These are phyloP conservation scores for Hanleya hanleyi DNA, from an alignment of 2,888 invertebrate species.

Conservation along the genomic window DNA sequence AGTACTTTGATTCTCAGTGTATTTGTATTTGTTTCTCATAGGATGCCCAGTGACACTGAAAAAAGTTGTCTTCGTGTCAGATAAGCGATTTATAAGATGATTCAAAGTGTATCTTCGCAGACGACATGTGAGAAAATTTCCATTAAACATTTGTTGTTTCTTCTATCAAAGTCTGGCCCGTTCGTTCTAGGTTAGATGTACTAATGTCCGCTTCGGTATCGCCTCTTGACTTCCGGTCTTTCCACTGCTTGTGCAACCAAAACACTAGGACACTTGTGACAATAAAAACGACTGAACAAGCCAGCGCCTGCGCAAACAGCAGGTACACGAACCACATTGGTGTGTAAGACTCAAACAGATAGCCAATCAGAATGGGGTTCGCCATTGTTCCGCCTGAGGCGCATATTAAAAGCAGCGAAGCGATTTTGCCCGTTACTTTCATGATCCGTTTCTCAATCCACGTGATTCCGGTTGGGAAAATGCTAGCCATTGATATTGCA, in stretches of 20 bases:
- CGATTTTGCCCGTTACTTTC: constrained; percentile 70
- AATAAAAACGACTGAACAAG: constrained; percentile 49
- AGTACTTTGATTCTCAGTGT: too few species aligned
- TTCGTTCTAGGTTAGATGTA: too few species aligned
- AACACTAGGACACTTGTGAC: background rate
- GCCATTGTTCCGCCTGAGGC: constrained; percentile 71
- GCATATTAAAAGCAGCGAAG: constrained; percentile 70
- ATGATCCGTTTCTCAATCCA: constrained; percentile 72
- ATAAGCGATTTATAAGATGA: too few species aligned
- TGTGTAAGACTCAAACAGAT: constrained; percentile 59
- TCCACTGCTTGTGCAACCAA: background rate
- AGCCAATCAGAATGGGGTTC: constrained; percentile 67
- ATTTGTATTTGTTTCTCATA: too few species aligned
- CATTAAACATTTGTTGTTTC: too few species aligned
- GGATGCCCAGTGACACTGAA: too few species aligned
- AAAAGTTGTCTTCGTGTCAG: too few species aligned
- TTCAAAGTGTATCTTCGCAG: too few species aligned
- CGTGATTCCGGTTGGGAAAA: constrained; percentile 73
- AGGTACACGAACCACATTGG: constrained; percentile 69
- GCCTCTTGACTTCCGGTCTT: background rate
- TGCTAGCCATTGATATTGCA: constrained; percentile 72
- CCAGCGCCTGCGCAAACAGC: constrained; percentile 46
- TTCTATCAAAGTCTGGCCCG: too few species aligned
- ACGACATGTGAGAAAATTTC: too few species aligned
- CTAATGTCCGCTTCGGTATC: too few species aligned